These are phyloP conservation scores for Nephrotoma guestfalica DNA, from an alignment of 2,888 invertebrate species.

Conservation along the genomic window DNA sequence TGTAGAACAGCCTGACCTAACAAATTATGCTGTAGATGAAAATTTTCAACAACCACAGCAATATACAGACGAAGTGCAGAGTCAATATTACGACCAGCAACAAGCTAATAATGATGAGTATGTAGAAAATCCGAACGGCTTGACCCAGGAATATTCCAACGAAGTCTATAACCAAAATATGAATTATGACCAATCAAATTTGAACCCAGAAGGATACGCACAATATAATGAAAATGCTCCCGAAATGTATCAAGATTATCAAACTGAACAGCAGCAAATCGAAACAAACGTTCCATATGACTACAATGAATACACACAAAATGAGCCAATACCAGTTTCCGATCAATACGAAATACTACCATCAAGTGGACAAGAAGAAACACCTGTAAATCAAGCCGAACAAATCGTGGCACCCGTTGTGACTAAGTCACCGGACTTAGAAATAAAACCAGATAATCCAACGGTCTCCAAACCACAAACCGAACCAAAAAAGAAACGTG, in stretches of 20 bases:
- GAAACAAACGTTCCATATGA: not conserved
- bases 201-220: not conserved
- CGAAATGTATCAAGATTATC: not conserved
- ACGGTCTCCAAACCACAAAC: not conserved
- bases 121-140: not conserved
- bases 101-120: not conserved
- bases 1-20: not conserved
- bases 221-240: not conserved
- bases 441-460: not conserved
- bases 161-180: not conserved
- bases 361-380: not conserved
- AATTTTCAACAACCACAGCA: not conserved
- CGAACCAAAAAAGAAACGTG: not conserved
- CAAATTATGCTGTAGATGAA: not conserved
- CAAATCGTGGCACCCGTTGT: not conserved
- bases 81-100: not conserved
- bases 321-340: not conserved
- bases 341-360: not conserved
- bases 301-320: not conserved
- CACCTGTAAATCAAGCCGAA: not conserved
- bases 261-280: not conserved
- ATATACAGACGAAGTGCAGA: not conserved
- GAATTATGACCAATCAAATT: not conserved
- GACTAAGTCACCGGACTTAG: not conserved
- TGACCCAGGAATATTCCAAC: not conserved